Conservation (phyloP, 2,797 vertebrate species). For the Loris lydekkerianus region DNA sequence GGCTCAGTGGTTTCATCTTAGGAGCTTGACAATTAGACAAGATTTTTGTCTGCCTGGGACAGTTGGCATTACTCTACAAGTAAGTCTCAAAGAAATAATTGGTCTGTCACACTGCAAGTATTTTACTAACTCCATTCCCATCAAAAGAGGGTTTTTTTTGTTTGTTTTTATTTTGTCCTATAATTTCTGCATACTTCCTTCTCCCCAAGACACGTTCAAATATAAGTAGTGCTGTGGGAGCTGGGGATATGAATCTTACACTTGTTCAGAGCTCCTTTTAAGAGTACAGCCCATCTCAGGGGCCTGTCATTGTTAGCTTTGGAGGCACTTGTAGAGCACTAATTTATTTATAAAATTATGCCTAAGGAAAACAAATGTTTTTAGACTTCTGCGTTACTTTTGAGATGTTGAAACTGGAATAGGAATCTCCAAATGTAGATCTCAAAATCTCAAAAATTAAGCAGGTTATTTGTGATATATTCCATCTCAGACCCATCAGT, state of each 20-base stretch:
- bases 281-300: not conserved
- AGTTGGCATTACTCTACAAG: not conserved
- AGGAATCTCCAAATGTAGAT: not conserved
- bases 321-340: not conserved
- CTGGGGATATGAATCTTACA: not conserved
- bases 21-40: not conserved
- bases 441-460: not conserved
- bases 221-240: not conserved
- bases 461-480: rapidly evolving
- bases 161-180: not conserved
- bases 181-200: not conserved
- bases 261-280: not conserved
- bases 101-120: not conserved
- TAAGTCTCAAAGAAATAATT: not conserved
- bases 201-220: not conserved
- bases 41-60: not conserved
- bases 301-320: not conserved
- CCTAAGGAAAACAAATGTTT: not conserved
- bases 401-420: constrained; percentile 37
- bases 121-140: not conserved
- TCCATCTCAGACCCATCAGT: not conserved
- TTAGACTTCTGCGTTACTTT: not conserved
- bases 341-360: not conserved
- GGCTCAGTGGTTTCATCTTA: rapidly evolving
- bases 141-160: not conserved